These are phyloP conservation scores for Malurus cyaneus DNA, from an alignment of 2,113 vertebrate genomes.

Conservation along the genomic window DNA sequence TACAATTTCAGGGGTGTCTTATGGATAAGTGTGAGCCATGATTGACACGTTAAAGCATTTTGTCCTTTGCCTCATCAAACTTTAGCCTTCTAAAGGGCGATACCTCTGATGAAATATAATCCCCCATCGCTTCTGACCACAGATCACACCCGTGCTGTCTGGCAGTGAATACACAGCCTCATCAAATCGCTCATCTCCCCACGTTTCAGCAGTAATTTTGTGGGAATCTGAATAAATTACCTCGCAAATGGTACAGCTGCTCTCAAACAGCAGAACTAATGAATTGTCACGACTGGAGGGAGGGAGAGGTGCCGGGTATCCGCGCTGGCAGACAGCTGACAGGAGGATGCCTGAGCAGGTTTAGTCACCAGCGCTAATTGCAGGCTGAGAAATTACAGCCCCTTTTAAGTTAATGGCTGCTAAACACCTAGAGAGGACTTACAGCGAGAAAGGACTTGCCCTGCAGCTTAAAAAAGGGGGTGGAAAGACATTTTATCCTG, in stretches of 20 bases:
- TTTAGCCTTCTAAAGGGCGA: constrained; percentile 38
- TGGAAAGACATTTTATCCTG: neutral
- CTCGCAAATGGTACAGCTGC: constrained; percentile 73
- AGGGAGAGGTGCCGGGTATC: constrained; percentile 59
- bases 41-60: constrained; percentile 13
- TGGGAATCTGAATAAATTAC: constrained; percentile 73
- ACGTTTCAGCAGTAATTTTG: constrained; percentile 60
- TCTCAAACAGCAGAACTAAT: constrained; percentile 74
- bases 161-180: constrained; percentile 73
- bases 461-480: neutral
- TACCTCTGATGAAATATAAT: constrained; percentile 47
- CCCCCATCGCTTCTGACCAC: constrained; percentile 61
- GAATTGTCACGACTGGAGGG: constrained; percentile 69
- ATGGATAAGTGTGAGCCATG: neutral
- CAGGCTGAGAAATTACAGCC: constrained; percentile 60
- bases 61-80: constrained; percentile 49
- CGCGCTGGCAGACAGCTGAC: constrained; percentile 47
- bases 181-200: constrained; percentile 73
- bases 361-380: constrained; percentile 66
- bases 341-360: constrained; percentile 19
- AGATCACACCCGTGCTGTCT: constrained; percentile 53
- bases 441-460: neutral
- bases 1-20: neutral
- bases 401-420: constrained; percentile 59
- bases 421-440: constrained; percentile 52